Conservation (phyloP, 2,888 invertebrate species). For the Reticulitermes lucifugus region DNA sequence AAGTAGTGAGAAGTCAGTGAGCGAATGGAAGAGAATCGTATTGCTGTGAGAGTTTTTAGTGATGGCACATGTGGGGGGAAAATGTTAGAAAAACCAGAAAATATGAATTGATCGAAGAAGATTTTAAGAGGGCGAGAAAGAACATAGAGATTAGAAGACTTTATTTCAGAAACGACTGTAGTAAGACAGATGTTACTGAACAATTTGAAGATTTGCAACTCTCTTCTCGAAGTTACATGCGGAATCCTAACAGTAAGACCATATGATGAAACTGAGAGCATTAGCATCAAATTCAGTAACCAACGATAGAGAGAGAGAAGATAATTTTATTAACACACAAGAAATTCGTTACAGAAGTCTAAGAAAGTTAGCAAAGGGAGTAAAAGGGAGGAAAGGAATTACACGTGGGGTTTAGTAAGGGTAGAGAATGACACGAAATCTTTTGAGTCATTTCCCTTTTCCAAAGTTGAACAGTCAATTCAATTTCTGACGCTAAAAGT, state of each 20-base stretch:
- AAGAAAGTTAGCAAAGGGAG: background rate
- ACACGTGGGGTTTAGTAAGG: background rate
- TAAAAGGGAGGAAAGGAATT: background rate
- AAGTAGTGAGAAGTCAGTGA: too few species aligned
- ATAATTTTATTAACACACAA: conserved; percentile 19
- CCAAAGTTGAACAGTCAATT: conserved; percentile 9
- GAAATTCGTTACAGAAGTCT: conserved; percentile 11
- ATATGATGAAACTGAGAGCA: background rate
- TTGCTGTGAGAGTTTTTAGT: too few species aligned
- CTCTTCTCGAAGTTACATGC: too few species aligned
- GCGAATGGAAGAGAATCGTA: too few species aligned
- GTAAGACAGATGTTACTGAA: too few species aligned
- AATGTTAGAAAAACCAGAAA: too few species aligned
- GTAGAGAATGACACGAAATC: background rate
- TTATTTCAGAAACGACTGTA: too few species aligned
- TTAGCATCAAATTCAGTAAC: background rate
- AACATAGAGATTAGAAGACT: too few species aligned
- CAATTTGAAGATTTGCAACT: too few species aligned
- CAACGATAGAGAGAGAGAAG: background rate
- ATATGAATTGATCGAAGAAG: too few species aligned
- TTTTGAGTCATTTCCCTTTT: conserved; percentile 2
- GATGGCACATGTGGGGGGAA: too few species aligned
- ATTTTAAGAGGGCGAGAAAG: too few species aligned
- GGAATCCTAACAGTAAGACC: background rate
- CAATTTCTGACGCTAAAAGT: conserved; percentile 11